Evolutionary conservation across 2,888 invertebrate genomes (phyloP).

Genomic region (Eucriotettix oculatus): DNA sequence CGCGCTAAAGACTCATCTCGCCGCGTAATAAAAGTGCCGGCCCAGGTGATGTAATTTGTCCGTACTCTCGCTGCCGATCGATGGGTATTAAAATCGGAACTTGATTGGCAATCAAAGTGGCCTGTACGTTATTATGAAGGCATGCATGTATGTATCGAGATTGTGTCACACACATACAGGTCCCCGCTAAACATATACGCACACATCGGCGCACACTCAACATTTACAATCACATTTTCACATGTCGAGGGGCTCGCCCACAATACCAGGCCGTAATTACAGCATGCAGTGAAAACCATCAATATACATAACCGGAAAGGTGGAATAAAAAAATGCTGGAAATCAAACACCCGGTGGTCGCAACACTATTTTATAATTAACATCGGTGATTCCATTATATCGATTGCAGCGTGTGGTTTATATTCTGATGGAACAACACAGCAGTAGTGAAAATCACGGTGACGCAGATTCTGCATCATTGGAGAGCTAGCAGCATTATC

Average conservation of each 20-base stretch:
- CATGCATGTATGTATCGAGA: conserved; percentile 9
- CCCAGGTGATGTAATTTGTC: conserved; percentile 5
- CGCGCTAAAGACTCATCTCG: neutral
- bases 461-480: conserved; percentile 12
- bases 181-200: neutral
- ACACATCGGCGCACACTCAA: neutral
- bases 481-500: conserved; percentile 10
- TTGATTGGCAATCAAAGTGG: conserved; percentile 14
- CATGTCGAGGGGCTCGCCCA: conserved; percentile 3
- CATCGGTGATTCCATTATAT: conserved; percentile 13
- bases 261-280: conserved; percentile 10
- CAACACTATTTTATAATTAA: conserved; percentile 13
- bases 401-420: conserved; percentile 10
- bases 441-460: conserved; percentile 9
- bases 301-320: conserved; percentile 7
- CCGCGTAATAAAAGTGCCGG: neutral
- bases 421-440: conserved; percentile 10
- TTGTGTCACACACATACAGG: conserved; percentile 6
- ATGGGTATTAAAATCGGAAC: conserved; percentile 13
- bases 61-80: conserved; percentile 4
- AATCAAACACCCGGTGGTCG: conserved; percentile 12
- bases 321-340: conserved; percentile 11
- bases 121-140: conserved; percentile 13
- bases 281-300: conserved; percentile 8
- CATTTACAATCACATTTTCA: conserved; percentile 11